A percentile compares a stretch with the other conserved stretches of the same genome.
Evolutionary conservation across 2,797 vertebrate genomes (phyloP).

Genomic region (Esox lucius): DNA sequence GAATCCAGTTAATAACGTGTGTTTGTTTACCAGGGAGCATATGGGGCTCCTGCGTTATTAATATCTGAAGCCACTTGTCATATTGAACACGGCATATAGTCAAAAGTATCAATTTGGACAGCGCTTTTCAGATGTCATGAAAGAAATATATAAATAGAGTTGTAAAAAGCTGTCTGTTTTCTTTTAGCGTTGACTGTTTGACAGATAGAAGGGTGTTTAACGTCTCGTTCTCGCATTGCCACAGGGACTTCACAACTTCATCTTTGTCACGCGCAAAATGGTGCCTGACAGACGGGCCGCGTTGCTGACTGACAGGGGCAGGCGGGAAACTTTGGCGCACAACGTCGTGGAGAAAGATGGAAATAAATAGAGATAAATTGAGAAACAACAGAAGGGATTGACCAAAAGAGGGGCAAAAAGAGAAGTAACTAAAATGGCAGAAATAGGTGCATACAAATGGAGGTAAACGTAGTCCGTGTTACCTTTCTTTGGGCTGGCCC

Average conservation of each 20-base stretch:
- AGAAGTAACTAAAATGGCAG: not conserved
- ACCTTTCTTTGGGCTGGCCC: slow-evolving; percentile 97
- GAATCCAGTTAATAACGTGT: slow-evolving; percentile 63
- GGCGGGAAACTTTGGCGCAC: not conserved
- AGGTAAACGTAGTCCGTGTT: slow-evolving; percentile 41
- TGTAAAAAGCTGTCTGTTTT: slow-evolving; percentile 58
- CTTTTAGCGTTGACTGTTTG: slow-evolving; percentile 68
- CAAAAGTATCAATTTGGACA: slow-evolving; percentile 72
- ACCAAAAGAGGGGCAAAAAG: slow-evolving; percentile 22
- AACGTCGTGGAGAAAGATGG: not conserved
- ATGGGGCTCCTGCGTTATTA: slow-evolving; percentile 61
- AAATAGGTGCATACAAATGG: not conserved
- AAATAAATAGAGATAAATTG: slow-evolving; percentile 32
- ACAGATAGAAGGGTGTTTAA: slow-evolving; percentile 76
- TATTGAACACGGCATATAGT: slow-evolving; percentile 68
- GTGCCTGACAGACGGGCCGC: slow-evolving; percentile 34
- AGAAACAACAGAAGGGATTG: no score
- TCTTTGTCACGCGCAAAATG: slow-evolving; percentile 46
- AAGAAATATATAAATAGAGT: slow-evolving; percentile 30
- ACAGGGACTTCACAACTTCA: slow-evolving; percentile 64
- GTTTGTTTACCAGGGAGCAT: slow-evolving; percentile 60
- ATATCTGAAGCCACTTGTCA: slow-evolving; percentile 73
- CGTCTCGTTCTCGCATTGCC: slow-evolving; percentile 72
- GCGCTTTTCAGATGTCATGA: slow-evolving; percentile 51
- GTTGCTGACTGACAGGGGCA: slow-evolving; percentile 30